Evolutionary conservation across 2,888 invertebrate species (phyloP), one percentile per base, ranked within the genome.

Genomic region (Parapristionchus giblindavisi): DNA sequence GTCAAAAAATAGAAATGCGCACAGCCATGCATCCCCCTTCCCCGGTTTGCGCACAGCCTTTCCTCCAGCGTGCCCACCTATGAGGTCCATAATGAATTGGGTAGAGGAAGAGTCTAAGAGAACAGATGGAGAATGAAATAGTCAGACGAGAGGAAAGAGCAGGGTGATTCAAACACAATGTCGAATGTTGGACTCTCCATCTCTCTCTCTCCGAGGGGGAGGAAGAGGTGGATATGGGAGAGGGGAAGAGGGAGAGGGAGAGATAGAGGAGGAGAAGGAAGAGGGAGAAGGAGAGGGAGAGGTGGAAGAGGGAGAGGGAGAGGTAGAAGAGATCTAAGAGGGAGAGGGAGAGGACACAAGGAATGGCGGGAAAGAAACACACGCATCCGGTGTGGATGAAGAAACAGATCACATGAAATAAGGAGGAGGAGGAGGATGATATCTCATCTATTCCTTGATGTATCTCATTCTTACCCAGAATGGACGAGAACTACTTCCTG

Each of bases 171-270:
- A n/a, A n/a, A n/a, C n/a, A n/a, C n/a, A n/a, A n/a, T n/a, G n/a
- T n/a, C n/a, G n/a, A n/a, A n/a, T n/a, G n/a, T n/a, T n/a, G n/a
- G n/a, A n/a, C n/a, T n/a, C n/a, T n/a, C n/a, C n/a, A n/a, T n/a
- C n/a, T n/a, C n/a, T n/a, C n/a, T n/a, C n/a, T n/a, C n/a, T n/a
- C n/a, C n/a, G n/a, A n/a, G n/a, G n/a, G n/a, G n/a, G n/a, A n/a
- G n/a, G n/a, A n/a, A n/a, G n/a, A n/a, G n/a, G n/a, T n/a, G n/a
- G n/a, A n/a, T n/a, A n/a, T n/a, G 27, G 52, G 61, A 43, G 21
- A 56, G 65, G 65, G 70, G 70, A 71, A 48, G 48, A 71, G 63
- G 27, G 74, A 70, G 63, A 54, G 54, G 40, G 43, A 40, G 71
- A 56, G 68, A 70, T 40, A 58, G 27, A 24, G 68, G n/a, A 38